phyloP scores from a whole-genome alignment of 2,113 vertebrate species.

The Petromus typicus region DNA sequence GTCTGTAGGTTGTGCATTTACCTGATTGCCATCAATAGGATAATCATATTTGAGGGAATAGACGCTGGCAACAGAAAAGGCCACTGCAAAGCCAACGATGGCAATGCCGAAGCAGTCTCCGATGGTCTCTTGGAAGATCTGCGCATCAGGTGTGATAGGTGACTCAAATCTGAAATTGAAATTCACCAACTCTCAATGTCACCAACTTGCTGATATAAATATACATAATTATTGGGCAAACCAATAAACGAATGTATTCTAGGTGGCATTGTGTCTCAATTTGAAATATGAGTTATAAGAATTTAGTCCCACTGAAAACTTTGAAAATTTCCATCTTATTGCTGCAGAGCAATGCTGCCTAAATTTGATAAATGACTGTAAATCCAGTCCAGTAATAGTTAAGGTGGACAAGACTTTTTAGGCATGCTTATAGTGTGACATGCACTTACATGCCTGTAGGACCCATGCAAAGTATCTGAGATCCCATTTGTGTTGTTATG shows the following conservation, averaged over 20 bases:
- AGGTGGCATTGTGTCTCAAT: background rate
- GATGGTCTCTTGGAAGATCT: constrained; percentile 87
- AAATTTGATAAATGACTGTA: constrained; percentile 25
- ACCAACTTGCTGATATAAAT: background rate
- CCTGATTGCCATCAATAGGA: constrained; percentile 94
- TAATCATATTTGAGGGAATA: constrained; percentile 97
- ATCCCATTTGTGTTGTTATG: background rate
- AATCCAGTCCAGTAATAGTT: background rate
- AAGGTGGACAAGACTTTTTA: background rate
- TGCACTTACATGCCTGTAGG: background rate
- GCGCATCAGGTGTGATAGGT: constrained; percentile 87
- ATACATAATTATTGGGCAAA: background rate
- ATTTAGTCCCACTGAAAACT: constrained; percentile 9
- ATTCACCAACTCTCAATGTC: constrained; percentile 17
- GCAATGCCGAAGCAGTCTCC: constrained; percentile 93
- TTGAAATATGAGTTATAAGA: background rate
- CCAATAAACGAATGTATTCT: background rate
- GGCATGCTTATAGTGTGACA: background rate
- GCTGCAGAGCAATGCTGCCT: constrained; percentile 20
- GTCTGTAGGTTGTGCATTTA: constrained; percentile 61
- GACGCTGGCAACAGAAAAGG: constrained; percentile 96
- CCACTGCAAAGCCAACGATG: constrained; percentile 95
- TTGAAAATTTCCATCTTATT: constrained; percentile 34
- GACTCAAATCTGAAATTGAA: constrained; percentile 89
- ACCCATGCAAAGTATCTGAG: background rate